phyloP scores from a whole-genome alignment of 2,797 vertebrate species.

The Balearica regulorum region DNA sequence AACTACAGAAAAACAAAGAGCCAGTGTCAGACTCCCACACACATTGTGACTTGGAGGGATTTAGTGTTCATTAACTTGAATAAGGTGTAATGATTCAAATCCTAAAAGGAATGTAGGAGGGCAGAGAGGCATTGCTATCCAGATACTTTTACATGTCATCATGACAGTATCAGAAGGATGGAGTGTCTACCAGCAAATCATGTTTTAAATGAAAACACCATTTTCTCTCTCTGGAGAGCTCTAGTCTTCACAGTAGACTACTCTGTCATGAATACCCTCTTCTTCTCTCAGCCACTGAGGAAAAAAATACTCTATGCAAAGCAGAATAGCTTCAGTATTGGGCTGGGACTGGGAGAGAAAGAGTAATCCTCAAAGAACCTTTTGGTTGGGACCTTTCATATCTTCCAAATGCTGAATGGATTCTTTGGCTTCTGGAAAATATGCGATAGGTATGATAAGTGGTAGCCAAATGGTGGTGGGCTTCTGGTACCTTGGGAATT shows the following conservation, averaged over 20 bases:
- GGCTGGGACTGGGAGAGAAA: neutral
- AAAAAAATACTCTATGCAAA: neutral
- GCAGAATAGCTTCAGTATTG: neutral
- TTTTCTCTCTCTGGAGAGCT: neutral
- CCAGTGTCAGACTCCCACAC: neutral
- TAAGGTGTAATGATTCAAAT: neutral
- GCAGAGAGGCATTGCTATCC: neutral
- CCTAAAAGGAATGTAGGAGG: neutral
- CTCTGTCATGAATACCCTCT: neutral
- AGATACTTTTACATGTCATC: neutral
- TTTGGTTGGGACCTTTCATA: neutral
- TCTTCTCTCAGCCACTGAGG: neutral
- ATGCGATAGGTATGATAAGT: neutral
- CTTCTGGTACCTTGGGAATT: neutral
- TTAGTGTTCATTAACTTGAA: neutral
- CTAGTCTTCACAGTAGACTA: neutral
- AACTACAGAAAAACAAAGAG: neutral
- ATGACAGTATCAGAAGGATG: neutral
- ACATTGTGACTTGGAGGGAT: too few species aligned
- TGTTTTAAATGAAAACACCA: neutral
- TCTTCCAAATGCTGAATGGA: neutral
- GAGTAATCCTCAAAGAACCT: neutral
- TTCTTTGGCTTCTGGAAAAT: neutral
- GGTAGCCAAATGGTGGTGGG: neutral
- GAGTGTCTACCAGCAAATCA: neutral